These are phyloP conservation scores for Apodemia zela DNA, from an alignment of 2,888 invertebrate species.

Conservation along the genomic window DNA sequence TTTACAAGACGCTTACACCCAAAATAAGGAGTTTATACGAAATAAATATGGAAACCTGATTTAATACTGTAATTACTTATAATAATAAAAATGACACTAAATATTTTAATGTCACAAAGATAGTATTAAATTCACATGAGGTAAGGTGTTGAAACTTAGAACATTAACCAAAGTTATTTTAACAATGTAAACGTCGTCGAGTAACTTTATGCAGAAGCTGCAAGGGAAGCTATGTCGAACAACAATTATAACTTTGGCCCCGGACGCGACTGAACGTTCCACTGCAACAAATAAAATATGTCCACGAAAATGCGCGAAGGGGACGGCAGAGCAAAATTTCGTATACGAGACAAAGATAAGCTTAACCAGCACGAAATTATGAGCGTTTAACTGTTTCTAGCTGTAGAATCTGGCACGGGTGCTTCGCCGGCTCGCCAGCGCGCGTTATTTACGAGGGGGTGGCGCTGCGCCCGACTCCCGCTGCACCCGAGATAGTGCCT, in stretches of 20 bases:
- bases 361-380: conserved; percentile 80
- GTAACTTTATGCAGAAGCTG: conserved; percentile 73
- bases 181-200: conserved; percentile 67
- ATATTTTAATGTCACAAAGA: conserved; percentile 28
- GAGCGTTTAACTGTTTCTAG: conserved; percentile 81
- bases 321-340: conserved; percentile 71
- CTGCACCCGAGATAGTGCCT: conserved; percentile 75
- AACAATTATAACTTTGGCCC: conserved; percentile 78
- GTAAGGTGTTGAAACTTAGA: conserved; percentile 51
- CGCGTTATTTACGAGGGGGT: conserved; percentile 79
- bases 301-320: conserved; percentile 70
- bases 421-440: conserved; percentile 80
- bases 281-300: conserved; percentile 77
- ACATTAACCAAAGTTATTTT: conserved; percentile 71
- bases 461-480: conserved; percentile 49
- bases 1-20: no score
- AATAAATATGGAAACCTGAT: no score
- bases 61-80: no score
- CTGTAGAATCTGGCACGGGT: conserved; percentile 79
- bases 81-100: no score
- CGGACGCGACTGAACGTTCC: conserved; percentile 65
- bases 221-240: conserved; percentile 76
- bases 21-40: no score
- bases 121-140: conserved; percentile 19
- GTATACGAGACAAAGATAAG: conserved; percentile 79